A percentile compares a stretch with the other conserved stretches of the same genome.
Conservation (phyloP, 2,113 vertebrate genomes). For the Salminus brasiliensis region DNA sequence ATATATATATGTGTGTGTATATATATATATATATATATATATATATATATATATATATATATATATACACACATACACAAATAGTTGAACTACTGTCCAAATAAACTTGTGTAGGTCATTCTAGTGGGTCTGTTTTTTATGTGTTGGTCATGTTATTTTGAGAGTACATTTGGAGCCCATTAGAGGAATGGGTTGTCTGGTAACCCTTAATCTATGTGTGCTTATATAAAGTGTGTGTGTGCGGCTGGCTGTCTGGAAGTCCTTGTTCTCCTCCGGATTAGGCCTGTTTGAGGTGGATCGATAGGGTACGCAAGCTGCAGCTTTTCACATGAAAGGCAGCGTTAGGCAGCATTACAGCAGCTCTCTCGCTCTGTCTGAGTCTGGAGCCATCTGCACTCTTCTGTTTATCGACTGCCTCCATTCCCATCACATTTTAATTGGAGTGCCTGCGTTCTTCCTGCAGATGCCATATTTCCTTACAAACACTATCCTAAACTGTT, state of each 20-base stretch:
- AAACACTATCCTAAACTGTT: conserved; percentile 31
- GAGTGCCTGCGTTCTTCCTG: conserved; percentile 47
- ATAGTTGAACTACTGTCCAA: background rate
- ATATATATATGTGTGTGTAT: too few relatives aligned
- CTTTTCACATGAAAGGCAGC: conserved; percentile 50
- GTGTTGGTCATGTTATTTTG: background rate
- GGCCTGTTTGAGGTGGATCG: conserved; percentile 52
- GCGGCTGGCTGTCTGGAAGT: conserved; percentile 53
- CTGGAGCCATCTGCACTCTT: conserved; percentile 45
- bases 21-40: too few relatives aligned
- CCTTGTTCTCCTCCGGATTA: conserved; percentile 36
- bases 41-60: too few relatives aligned
- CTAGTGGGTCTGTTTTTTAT: background rate
- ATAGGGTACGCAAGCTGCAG: conserved; percentile 45
- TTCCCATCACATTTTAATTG: conserved; percentile 54
- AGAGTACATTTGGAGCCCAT: background rate
- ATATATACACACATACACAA: background rate
- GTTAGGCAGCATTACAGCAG: conserved; percentile 48
- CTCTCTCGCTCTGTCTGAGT: conserved; percentile 24
- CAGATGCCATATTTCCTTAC: conserved; percentile 35
- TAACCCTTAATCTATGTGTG: conserved; percentile 9
- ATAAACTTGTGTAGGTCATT: background rate
- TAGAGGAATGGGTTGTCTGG: background rate
- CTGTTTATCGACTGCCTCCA: conserved; percentile 48
- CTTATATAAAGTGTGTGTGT: conserved; percentile 46